phyloP scores from a whole-genome alignment of 2,797 vertebrate species.

The Vultur gryphus region DNA sequence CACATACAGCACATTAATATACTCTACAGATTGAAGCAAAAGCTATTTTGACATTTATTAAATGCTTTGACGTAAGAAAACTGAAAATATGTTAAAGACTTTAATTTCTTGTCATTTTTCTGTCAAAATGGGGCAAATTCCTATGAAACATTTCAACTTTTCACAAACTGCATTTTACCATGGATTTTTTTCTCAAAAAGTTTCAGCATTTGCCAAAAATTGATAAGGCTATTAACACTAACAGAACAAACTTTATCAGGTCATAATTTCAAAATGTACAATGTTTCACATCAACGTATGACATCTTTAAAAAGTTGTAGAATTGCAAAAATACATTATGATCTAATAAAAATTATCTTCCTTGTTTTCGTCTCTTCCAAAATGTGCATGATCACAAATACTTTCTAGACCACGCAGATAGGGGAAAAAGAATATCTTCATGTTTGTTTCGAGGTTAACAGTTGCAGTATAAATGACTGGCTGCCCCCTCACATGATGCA shows the following conservation, averaged over 20 bases:
- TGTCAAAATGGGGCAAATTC: background rate
- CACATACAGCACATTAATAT: background rate
- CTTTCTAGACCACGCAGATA: accelerated
- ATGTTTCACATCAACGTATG: background rate
- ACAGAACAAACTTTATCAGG: background rate
- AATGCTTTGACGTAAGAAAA: background rate
- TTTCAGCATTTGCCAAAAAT: accelerated
- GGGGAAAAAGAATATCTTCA: background rate
- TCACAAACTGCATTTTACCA: background rate
- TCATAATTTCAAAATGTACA: background rate
- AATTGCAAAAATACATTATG: background rate
- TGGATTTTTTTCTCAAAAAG: background rate
- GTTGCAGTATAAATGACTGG: background rate
- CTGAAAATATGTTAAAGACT: background rate
- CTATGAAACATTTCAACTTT: background rate
- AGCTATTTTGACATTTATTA: background rate
- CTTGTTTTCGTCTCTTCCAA: background rate
- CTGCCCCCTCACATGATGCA: background rate
- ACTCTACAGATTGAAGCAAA: background rate
- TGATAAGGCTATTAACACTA: background rate
- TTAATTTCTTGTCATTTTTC: background rate
- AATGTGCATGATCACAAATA: background rate
- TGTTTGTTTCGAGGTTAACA: background rate
- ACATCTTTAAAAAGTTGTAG: background rate
- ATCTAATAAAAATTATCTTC: background rate